A percentile compares a stretch with the other conserved stretches of the same genome.
phyloP scores from a whole-genome alignment of 2,113 vertebrate genomes.

The Pterocles orientalis region DNA sequence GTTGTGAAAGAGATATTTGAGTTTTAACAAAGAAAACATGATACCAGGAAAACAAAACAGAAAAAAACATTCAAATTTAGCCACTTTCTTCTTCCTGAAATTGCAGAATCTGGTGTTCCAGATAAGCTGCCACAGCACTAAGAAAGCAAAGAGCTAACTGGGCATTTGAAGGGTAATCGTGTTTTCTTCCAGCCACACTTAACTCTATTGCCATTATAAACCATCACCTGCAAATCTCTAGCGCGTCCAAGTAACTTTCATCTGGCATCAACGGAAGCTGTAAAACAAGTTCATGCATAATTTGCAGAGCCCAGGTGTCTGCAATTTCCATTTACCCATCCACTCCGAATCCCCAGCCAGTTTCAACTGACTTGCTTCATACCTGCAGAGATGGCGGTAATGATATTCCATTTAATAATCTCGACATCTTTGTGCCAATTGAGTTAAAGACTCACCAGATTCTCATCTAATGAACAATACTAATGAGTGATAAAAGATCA shows the following conservation, averaged over 20 bases:
- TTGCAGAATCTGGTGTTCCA: neutral
- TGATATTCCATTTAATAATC: neutral
- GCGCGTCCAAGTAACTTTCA: constrained; percentile 26
- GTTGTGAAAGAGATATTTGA: constrained; percentile 37
- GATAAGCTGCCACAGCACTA: neutral
- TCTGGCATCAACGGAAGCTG: constrained; percentile 54
- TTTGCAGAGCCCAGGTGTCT: constrained; percentile 65
- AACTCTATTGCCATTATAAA: neutral
- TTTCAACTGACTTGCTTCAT: neutral
- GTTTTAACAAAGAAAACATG: neutral
- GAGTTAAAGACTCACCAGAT: neutral
- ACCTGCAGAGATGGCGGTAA: constrained; percentile 7
- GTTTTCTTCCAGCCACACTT: neutral
- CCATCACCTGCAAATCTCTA: neutral
- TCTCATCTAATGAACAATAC: constrained; percentile 1
- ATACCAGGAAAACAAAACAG: neutral
- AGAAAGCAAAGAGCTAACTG: neutral
- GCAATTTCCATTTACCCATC: constrained; percentile 2
- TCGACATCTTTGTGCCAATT: neutral
- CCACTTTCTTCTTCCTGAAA: neutral
- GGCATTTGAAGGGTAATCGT: neutral
- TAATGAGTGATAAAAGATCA: constrained; percentile 4
- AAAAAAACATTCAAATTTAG: neutral
- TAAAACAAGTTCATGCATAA: constrained; percentile 35
- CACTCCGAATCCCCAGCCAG: neutral